Evolutionary conservation across 2,797 vertebrate genomes (phyloP), one percentile per base, ranked within the genome.

Genomic region (Sebastes aleutianus): DNA sequence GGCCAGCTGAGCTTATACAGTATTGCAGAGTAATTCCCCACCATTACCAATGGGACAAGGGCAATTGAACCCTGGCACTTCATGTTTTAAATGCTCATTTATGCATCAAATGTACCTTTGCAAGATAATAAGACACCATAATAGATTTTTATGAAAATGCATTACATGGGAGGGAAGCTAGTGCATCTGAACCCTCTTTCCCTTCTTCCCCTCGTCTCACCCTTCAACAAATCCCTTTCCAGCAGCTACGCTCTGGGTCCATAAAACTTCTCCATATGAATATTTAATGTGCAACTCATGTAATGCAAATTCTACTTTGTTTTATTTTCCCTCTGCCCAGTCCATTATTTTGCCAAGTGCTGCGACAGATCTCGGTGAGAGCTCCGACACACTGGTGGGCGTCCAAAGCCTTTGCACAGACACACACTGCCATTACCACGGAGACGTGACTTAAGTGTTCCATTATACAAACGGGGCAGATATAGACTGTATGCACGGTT

Each of bases 71-170:
- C 75, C 84, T 73, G 79, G 85, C 79, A 85, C 78, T 90, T 90
- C 66, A 84, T 90, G 83, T 92, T 93, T 93, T 93, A 92, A 94
- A 94, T 87, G 87, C 69, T 91, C 90, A 89, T 92, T 91, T 92
- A 90, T 92, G 87, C 88, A 88, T 92, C 88, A 90, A 88, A 93
- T 93, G 86, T 90, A 90, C 86, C 79, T 89, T 80, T 84, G n/a
- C 84, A 88, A 90, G 79, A 91, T 94, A 92, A 93, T 93, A 90
- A 82, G 83, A 70, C 75, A 31, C 89, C 74, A 76, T 94, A 89
- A 94, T 92, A 89, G 87, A 87, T 88, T 92, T 89, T 90, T 88
- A 93, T 91, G 88, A 90, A 92, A 93, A 90, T 85, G 80, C 85
- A 90, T 93, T 93, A 83, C 80, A 86, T 78, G 78, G 80, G 78